Evolutionary conservation across 2,113 vertebrate species (phyloP), one percentile per base, ranked within the genome.

Genomic region (Nycticorax nycticorax): DNA sequence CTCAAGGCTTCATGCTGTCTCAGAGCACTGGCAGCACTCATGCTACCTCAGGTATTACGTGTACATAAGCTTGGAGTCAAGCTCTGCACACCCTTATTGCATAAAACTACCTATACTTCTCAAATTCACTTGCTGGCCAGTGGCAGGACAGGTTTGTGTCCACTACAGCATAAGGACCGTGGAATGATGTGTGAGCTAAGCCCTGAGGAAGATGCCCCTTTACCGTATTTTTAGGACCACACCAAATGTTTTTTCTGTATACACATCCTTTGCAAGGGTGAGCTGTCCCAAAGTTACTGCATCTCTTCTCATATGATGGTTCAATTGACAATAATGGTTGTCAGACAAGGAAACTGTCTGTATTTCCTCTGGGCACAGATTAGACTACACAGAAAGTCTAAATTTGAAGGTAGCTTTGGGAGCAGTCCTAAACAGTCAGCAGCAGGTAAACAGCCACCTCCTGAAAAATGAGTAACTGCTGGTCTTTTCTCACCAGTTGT

Each of bases 141-240:
- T 8, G 6, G 22, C 33, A 73, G 32, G 19, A 59, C 3, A 4
- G 43, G 8, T 68, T 41, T 9, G 0, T 41, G 26, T 47, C 35
- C 7, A 11, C 8, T 27, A 16, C 0, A 1, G 9, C 9, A 4
- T 41, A 59, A 59, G 32, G 37, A 91, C 45, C 1, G 1, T 19
- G 12, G 20, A 69, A 86, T 48, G 3, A 32, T 18, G 10, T 53
- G 13, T 12, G 7, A 88, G 8, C 4, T 78, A 45, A 59, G 30
- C 14, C 33, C 11, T 35, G 8, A 81, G 9, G 28, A 67, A 74
- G 6, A n/a, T 1, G 0, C 5, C 10, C 5, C 4, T 85, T 72
- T 47, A 41, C 21, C 27, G 2, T 56, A 59, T 76, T 66, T 71
- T 30, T 24, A 74, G 57, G 20, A 67, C 11, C 26, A n/a, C 22